These are phyloP conservation scores for Arenaria interpres DNA, from an alignment of 2,113 vertebrate genomes.

Conservation along the genomic window DNA sequence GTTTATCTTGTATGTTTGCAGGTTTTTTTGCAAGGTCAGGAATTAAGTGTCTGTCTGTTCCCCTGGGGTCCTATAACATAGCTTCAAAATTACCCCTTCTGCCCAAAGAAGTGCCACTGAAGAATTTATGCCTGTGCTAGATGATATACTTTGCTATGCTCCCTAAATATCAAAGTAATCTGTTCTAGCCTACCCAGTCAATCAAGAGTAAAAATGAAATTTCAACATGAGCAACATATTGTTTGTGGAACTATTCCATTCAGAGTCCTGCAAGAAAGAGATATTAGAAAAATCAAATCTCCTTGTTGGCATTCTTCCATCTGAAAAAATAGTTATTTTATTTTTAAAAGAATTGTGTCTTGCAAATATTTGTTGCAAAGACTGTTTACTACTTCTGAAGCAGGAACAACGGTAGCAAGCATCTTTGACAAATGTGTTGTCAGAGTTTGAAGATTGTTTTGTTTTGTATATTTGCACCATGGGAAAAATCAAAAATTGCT, in stretches of 20 bases:
- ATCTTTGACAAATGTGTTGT: neutral
- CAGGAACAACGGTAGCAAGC: neutral
- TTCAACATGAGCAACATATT: neutral
- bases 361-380: neutral
- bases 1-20: neutral
- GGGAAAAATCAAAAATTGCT: neutral
- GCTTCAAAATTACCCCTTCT: neutral
- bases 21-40: neutral
- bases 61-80: neutral
- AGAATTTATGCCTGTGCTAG: neutral
- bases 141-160: neutral
- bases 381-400: neutral
- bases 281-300: neutral
- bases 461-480: neutral
- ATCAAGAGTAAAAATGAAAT: neutral
- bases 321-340: neutral
- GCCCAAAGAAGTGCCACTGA: neutral
- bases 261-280: neutral
- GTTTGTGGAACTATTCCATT: neutral
- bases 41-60: neutral
- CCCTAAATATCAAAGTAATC: neutral
- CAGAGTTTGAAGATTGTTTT: neutral
- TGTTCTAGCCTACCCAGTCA: neutral
- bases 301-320: neutral
- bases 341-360: neutral